Evolutionary conservation across 2,797 vertebrate genomes (phyloP), one percentile per base, ranked within the genome.

Genomic region (Lateolabrax maculatus): DNA sequence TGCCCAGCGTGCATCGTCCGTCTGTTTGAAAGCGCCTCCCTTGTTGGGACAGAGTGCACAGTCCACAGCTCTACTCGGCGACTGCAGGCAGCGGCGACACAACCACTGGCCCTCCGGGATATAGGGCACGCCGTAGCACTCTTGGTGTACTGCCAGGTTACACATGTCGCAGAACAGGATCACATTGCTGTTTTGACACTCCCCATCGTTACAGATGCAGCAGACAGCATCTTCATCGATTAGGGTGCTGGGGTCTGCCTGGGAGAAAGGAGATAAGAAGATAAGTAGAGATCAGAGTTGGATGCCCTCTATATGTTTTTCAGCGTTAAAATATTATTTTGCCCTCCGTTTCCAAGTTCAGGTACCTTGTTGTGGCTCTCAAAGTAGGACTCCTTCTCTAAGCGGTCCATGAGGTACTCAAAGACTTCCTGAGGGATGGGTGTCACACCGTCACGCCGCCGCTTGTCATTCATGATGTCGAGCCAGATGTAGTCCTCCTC

Each of bases 141-240:
- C 98, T 90, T 99, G 98, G 88, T 99, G 98, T 25, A 99, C 98
- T 0, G 98, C 98, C 92, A 99, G 92, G 95, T 99, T 99, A 90
- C 98, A 99, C 98, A 99, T 99, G 93, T 99, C 98, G 6, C 98
- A 99, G 93, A 99, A 99, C 66, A 99, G 96, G 94, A 99, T 99
- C 72, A 99, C 98, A 0, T 99, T 99, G 94, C 98, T 99, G 93
- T 98, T 99, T 95, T 99, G 98, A 89, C 98, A 99, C 90, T 99
- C 98, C 13, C 98, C 98, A 0, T 99, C 98, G 0, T 99, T 99
- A 85, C 98, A 99, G 93, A 99, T 99, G 88, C 98, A 99, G 91
- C 98, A 99, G 65, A 99, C 98, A 0, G 98, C 98, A 0, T 99
- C 98, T 90, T 99, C 98, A 0, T 99, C 98, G 34, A 99, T 98